A percentile compares a stretch with the other conserved stretches of the same genome.
Conservation (phyloP, 2,888 invertebrate genomes). For the Metellina segmentata region DNA sequence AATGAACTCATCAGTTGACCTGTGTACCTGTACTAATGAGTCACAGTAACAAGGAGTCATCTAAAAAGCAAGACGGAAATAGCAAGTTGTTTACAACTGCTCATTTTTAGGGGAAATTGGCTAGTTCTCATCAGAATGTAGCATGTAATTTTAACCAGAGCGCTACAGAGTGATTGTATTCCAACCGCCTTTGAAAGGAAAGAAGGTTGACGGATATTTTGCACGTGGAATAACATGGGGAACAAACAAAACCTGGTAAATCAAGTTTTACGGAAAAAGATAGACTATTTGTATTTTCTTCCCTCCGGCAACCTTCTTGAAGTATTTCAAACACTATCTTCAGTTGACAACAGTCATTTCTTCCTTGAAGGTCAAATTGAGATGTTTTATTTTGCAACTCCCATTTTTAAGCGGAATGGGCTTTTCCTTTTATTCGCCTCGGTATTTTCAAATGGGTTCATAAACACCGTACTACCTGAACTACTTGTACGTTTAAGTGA, state of each 20-base stretch:
- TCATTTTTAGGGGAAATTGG: not conserved
- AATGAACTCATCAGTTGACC: no score
- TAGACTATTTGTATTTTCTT: not conserved
- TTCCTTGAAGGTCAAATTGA: conserved; percentile 9
- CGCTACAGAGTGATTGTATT: not conserved
- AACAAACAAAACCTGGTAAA: not conserved
- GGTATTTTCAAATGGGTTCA: no score
- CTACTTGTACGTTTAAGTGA: no score
- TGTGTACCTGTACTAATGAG: no score
- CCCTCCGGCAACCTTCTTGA: not conserved
- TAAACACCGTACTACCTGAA: no score
- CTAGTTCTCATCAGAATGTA: not conserved
- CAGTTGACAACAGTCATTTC: not conserved
- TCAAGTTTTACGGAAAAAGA: not conserved
- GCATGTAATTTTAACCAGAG: not conserved
- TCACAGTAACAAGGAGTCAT: no score
- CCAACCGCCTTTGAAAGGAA: not conserved
- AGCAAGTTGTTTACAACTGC: not conserved
- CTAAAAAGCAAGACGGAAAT: no score
- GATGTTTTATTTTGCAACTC: not conserved
- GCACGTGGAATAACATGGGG: not conserved
- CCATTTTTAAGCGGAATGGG: not conserved
- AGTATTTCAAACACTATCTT: conserved; percentile 19
- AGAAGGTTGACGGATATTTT: not conserved
- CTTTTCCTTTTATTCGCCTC: not conserved